Percentiles rank a stretch among this genome's conserved stretches.
Evolutionary conservation across 2,888 invertebrate genomes (phyloP).

Genomic region (Prosopocoilus inquinatus): DNA sequence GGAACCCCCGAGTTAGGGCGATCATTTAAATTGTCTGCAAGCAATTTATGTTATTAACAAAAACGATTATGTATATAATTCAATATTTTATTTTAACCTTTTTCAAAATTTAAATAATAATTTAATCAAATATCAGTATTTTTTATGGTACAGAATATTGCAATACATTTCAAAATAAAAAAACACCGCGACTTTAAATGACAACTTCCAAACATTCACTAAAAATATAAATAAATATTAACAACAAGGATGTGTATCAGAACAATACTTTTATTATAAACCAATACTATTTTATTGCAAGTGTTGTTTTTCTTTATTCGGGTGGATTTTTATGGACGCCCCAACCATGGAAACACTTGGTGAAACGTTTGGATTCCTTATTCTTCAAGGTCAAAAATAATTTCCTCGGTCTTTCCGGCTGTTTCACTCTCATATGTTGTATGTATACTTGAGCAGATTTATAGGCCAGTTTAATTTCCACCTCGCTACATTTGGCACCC

Average conservation of each 20-base stretch:
- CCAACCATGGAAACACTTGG: slow-evolving; percentile 99
- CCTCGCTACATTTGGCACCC: slow-evolving; percentile 94
- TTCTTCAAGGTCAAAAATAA: slow-evolving; percentile 93
- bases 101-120: too few species aligned
- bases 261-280: neutral
- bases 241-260: neutral
- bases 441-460: slow-evolving; percentile 99
- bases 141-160: too few species aligned
- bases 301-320: slow-evolving; percentile 59
- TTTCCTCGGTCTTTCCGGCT: slow-evolving; percentile 87
- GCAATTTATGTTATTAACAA: too few species aligned
- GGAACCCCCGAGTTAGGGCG: too few species aligned
- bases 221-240: neutral
- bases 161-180: too few species aligned
- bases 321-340: slow-evolving; percentile 81
- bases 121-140: too few species aligned
- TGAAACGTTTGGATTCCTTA: slow-evolving; percentile 92
- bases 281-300: slow-evolving; percentile 4
- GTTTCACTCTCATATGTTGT: slow-evolving; percentile 94
- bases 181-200: too few species aligned
- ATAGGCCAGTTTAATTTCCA: slow-evolving; percentile 97
- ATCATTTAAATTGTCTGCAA: too few species aligned
- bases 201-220: too few species aligned
- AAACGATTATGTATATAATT: too few species aligned
- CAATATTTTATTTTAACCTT: too few species aligned